Conservation (phyloP, 2,888 invertebrate genomes). For the Trachelus iudaicus region DNA sequence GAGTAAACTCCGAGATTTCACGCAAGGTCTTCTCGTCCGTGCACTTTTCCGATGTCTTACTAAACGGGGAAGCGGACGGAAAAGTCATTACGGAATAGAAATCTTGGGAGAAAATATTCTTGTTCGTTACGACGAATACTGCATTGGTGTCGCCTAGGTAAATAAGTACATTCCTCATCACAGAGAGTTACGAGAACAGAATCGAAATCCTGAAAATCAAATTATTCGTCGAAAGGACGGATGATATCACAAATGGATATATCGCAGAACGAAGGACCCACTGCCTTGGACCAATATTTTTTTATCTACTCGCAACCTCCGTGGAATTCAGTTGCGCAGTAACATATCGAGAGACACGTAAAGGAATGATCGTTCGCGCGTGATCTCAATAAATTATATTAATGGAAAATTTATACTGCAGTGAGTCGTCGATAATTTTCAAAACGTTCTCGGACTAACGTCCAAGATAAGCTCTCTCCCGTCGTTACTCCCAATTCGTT, state of each 20-base stretch:
- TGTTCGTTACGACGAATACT: neutral
- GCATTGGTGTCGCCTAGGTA: neutral
- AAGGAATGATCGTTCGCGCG: neutral
- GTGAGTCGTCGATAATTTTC: neutral
- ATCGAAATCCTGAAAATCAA: neutral
- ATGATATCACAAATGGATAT: neutral
- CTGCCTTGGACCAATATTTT: neutral
- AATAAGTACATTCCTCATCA: neutral
- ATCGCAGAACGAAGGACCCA: neutral
- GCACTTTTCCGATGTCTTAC: neutral
- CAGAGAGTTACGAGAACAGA: neutral
- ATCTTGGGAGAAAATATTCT: neutral
- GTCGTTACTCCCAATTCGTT: neutral
- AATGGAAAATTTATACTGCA: neutral
- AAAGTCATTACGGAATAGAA: neutral
- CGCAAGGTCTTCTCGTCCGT: neutral
- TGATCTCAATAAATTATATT: neutral
- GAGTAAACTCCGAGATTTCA: neutral
- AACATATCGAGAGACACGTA: neutral
- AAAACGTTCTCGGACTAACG: neutral
- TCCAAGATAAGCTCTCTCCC: neutral
- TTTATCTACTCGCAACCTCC: neutral
- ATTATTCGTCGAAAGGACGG: neutral
- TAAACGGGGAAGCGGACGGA: neutral
- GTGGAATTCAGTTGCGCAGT: neutral